Conservation (phyloP, 2,888 invertebrate genomes). For the Melanargia galathea region DNA sequence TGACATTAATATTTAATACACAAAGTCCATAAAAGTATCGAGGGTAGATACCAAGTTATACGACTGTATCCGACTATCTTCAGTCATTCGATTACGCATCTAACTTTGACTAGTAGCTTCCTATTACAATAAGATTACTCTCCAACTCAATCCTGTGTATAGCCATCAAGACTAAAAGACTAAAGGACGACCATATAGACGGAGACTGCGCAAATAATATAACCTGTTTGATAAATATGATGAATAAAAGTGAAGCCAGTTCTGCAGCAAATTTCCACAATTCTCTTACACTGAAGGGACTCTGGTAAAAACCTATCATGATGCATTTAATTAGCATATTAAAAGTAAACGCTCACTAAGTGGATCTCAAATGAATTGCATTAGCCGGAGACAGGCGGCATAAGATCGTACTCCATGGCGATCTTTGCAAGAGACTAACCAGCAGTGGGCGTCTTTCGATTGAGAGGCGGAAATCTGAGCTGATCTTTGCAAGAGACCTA, state of each 20-base stretch:
- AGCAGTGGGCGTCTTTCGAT: too few relatives aligned
- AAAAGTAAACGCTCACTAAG: too few relatives aligned
- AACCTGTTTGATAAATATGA: too few relatives aligned
- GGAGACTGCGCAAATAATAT: neutral
- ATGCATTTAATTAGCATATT: too few relatives aligned
- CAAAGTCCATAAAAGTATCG: slow-evolving; percentile 19
- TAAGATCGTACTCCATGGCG: too few relatives aligned
- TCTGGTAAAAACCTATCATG: too few relatives aligned
- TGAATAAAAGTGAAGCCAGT: neutral
- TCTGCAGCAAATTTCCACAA: neutral
- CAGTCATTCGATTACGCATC: slow-evolving; percentile 34
- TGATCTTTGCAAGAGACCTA: too few relatives aligned
- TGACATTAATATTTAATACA: slow-evolving; percentile 15
- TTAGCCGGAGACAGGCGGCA: too few relatives aligned
- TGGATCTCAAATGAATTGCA: too few relatives aligned
- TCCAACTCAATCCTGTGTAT: slow-evolving; percentile 46
- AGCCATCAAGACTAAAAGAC: slow-evolving; percentile 18
- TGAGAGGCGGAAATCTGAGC: too few relatives aligned
- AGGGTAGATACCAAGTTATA: slow-evolving; percentile 4
- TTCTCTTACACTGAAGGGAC: too few relatives aligned
- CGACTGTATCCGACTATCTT: slow-evolving; percentile 15
- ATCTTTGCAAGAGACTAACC: too few relatives aligned
- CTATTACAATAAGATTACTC: slow-evolving; percentile 43
- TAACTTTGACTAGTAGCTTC: slow-evolving; percentile 37
- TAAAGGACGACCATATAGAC: neutral